Evolutionary conservation across 2,888 invertebrate genomes (phyloP).

Genomic region (Biston stratarius): DNA sequence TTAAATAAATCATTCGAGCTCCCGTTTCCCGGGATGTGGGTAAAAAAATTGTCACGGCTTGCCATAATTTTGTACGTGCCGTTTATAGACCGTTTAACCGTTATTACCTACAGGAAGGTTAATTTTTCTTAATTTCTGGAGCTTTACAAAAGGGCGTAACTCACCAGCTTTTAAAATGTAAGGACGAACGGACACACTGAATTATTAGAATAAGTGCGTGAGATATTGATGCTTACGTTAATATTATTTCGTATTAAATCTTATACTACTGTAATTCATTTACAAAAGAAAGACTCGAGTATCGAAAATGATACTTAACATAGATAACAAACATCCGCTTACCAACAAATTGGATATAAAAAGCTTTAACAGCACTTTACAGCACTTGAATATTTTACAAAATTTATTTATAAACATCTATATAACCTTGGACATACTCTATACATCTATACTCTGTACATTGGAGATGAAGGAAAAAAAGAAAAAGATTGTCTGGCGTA

Average conservation of each 20-base stretch:
- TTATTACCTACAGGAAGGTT: constrained; percentile 75
- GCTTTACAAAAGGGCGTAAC: constrained; percentile 61
- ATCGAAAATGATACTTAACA: too few relatives aligned
- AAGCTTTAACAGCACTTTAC: too few relatives aligned
- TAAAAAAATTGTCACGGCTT: constrained; percentile 82
- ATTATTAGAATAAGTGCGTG: neutral
- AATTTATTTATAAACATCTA: too few relatives aligned
- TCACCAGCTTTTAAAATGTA: constrained; percentile 46
- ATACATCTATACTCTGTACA: too few relatives aligned
- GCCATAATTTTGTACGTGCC: constrained; percentile 84
- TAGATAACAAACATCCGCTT: too few relatives aligned
- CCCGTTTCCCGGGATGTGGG: constrained; percentile 69
- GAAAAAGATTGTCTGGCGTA: too few relatives aligned
- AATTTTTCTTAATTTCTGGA: constrained; percentile 83
- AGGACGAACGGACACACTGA: constrained; percentile 7
- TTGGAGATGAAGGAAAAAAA: too few relatives aligned
- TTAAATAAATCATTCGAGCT: constrained; percentile 82
- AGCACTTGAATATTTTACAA: too few relatives aligned
- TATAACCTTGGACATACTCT: too few relatives aligned
- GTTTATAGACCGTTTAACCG: constrained; percentile 62
- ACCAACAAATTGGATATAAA: too few relatives aligned
- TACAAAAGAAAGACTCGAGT: too few relatives aligned
- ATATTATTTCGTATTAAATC: neutral
- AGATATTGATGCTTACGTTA: too few relatives aligned
- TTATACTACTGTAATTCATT: neutral